Conservation (phyloP, 2,888 invertebrate genomes). For the Tipula helvola region DNA sequence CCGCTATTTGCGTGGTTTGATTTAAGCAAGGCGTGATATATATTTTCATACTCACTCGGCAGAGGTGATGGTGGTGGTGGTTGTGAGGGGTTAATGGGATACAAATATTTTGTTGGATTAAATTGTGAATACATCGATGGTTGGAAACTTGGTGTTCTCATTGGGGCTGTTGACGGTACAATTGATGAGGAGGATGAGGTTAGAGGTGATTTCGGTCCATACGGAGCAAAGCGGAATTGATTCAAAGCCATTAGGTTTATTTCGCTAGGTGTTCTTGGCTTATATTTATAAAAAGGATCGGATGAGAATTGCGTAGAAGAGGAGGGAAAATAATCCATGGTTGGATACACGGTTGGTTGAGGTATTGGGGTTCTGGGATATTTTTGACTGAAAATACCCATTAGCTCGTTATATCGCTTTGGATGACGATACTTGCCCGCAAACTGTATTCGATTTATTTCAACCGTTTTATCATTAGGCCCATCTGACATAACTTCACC, state of each 20-base stretch:
- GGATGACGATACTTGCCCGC: constrained; percentile 31
- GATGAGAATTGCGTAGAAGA: constrained; percentile 19
- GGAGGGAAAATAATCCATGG: constrained; percentile 22
- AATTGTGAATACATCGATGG: not conserved
- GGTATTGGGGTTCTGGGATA: constrained; percentile 17
- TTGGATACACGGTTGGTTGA: constrained; percentile 27
- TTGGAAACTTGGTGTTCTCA: not conserved
- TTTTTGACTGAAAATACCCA: constrained; percentile 24
- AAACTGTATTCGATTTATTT: constrained; percentile 23
- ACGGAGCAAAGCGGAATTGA: constrained; percentile 34
- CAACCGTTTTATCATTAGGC: constrained; percentile 25
- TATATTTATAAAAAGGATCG: constrained; percentile 57
- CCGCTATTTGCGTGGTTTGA: constrained; percentile 4
- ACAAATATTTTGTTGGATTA: not conserved
- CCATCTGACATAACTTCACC: constrained; percentile 16
- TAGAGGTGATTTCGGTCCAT: constrained; percentile 20
- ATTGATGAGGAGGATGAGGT: constrained; percentile 12
- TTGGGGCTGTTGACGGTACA: not conserved
- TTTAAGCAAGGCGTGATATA: constrained; percentile 15
- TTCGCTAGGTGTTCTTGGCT: constrained; percentile 60
- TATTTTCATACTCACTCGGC: constrained; percentile 10
- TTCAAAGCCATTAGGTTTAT: constrained; percentile 57
- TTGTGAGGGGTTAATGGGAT: not conserved
- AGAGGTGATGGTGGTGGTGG: not conserved
- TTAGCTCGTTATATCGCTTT: constrained; percentile 28